A percentile compares a stretch with the other conserved stretches of the same genome.
Evolutionary conservation across 2,113 vertebrate genomes (phyloP).

Genomic region (Chaetodon trifascialis): DNA sequence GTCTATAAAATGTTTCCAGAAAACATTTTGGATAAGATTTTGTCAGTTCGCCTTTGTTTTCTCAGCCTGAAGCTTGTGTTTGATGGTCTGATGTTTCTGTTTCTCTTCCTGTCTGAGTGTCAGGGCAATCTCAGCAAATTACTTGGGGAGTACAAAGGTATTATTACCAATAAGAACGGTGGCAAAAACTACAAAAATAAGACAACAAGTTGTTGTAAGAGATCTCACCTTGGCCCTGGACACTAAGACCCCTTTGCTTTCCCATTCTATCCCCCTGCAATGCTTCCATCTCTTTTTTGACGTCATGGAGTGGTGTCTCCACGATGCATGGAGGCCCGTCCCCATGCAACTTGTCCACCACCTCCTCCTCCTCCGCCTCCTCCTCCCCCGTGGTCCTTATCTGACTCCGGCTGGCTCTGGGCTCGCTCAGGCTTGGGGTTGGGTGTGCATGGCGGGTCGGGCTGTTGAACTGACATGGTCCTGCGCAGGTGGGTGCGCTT

Average conservation of each 20-base stretch:
- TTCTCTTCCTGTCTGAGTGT: background rate
- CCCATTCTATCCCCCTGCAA: constrained; percentile 38
- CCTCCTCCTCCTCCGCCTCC: constrained; percentile 73
- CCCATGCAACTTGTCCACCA: constrained; percentile 86
- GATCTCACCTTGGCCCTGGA: constrained; percentile 71
- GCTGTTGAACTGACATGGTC: constrained; percentile 97
- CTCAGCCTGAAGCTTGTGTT: background rate
- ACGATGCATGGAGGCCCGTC: constrained; percentile 88
- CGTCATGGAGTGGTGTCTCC: constrained; percentile 90
- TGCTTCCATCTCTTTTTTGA: constrained; percentile 34
- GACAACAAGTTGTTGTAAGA: background rate
- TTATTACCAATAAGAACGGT: background rate
- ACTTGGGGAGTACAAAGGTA: background rate
- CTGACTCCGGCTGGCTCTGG: constrained; percentile 97
- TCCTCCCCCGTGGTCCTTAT: constrained; percentile 90
- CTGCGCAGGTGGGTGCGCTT: constrained; percentile 95
- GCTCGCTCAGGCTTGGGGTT: constrained; percentile 97
- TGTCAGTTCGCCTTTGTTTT: background rate
- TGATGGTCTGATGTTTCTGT: background rate
- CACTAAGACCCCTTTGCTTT: constrained; percentile 50
- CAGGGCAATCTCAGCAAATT: background rate
- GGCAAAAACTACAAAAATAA: background rate
- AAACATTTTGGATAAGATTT: background rate
- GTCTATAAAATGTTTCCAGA: background rate
- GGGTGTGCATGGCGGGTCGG: constrained; percentile 88